Evolutionary conservation across 2,888 invertebrate genomes (phyloP).

Genomic region (Cheiracanthium punctorium): DNA sequence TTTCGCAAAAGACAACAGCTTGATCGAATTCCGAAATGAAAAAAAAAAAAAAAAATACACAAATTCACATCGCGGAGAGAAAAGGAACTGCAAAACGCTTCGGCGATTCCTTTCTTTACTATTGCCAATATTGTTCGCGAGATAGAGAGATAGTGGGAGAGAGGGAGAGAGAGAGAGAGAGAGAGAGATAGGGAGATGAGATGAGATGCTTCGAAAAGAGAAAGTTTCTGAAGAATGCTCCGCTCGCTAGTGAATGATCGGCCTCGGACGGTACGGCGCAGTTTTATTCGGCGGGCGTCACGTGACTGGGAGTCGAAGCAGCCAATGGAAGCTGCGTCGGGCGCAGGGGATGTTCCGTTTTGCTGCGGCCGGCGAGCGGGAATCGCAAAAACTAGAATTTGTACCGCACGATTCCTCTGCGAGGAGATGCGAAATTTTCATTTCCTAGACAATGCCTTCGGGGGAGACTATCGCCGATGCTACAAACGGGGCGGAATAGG

Average conservation of each 20-base stretch:
- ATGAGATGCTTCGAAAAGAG: background rate
- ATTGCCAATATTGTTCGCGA: background rate
- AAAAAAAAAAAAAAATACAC: background rate
- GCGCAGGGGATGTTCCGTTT: background rate
- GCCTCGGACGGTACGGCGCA: conserved; percentile 30
- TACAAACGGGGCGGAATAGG: too few relatives aligned
- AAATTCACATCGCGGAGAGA: background rate
- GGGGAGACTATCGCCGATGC: too few relatives aligned
- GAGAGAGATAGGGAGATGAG: background rate
- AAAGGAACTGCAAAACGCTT: background rate
- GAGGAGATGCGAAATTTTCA: too few relatives aligned
- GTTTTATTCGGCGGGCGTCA: conserved; percentile 57
- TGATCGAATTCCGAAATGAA: background rate
- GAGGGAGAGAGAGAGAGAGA: background rate
- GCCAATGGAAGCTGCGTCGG: conserved; percentile 40
- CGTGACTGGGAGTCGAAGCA: conserved; percentile 26
- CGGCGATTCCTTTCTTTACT: background rate
- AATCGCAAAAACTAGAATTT: too few relatives aligned
- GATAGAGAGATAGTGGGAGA: background rate
- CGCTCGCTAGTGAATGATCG: conserved; percentile 16
- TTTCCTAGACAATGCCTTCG: too few relatives aligned
- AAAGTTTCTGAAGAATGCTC: background rate
- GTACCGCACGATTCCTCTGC: too few relatives aligned
- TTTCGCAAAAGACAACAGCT: too few relatives aligned
- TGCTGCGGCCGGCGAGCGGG: conserved; percentile 5